phyloP scores from a whole-genome alignment of 2,888 invertebrate genomes.

The Apomyelois bistriatella region DNA sequence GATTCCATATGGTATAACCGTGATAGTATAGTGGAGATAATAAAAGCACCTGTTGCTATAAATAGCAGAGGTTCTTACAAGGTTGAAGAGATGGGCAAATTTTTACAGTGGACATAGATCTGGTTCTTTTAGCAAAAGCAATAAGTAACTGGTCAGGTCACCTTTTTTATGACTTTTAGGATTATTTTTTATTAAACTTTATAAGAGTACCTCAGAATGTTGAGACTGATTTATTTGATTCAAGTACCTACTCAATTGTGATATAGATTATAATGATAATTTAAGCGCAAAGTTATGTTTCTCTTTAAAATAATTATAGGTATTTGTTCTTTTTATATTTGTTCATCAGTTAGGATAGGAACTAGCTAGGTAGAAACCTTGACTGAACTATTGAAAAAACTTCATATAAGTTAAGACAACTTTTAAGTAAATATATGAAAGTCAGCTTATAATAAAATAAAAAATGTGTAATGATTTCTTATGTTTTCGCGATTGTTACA shows the following conservation, averaged over 20 bases:
- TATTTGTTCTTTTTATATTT: not conserved
- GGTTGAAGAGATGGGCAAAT: too few relatives aligned
- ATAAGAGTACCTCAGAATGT: not conserved
- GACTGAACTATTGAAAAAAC: not conserved
- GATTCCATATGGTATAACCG: conserved; percentile 10
- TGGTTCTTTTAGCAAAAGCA: too few relatives aligned
- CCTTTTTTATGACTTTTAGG: too few relatives aligned
- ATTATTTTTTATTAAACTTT: too few relatives aligned
- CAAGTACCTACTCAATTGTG: not conserved
- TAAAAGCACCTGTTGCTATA: conserved; percentile 13
- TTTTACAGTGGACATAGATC: too few relatives aligned
- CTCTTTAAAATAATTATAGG: not conserved
- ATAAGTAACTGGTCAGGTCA: too few relatives aligned
- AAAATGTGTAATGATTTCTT: too few relatives aligned
- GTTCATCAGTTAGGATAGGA: not conserved
- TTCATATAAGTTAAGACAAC: not conserved
- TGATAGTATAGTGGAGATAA: conserved; percentile 11
- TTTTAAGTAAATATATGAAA: not conserved
- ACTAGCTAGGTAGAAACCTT: too few relatives aligned
- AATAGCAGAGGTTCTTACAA: conserved; percentile 11
- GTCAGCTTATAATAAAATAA: not conserved
- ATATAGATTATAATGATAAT: not conserved
- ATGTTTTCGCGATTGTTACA: too few relatives aligned
- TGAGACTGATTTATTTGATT: conserved; percentile 4
- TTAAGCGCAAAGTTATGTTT: conserved; percentile 1